Conservation (phyloP, 1,140 invertebrate genomes). For the Aporrectodea caliginosa region DNA sequence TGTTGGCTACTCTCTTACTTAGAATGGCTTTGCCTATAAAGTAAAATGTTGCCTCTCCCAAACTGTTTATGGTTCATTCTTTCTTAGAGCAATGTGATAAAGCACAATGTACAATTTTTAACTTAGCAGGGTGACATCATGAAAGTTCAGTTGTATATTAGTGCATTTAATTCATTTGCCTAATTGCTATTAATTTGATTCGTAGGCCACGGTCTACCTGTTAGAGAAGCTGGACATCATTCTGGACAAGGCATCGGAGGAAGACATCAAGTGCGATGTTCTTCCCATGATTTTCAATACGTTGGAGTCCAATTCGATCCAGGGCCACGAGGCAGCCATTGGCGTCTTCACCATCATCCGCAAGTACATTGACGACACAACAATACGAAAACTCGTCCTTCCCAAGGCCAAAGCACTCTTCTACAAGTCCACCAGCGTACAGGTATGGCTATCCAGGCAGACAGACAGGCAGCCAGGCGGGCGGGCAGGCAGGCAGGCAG, state of each 20-base stretch:
- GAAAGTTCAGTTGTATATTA: too few species aligned
- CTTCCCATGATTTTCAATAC: constrained; percentile 82
- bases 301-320: constrained; percentile 84
- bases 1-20: too few species aligned
- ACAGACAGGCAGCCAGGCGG: background rate
- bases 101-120: too few species aligned
- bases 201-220: constrained; percentile 77
- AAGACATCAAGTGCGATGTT: constrained; percentile 74
- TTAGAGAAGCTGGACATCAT: constrained; percentile 88
- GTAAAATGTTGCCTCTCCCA: too few species aligned
- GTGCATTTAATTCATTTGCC: background rate
- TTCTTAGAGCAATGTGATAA: too few species aligned
- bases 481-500: too few species aligned
- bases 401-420: constrained; percentile 83
- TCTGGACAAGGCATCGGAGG: constrained; percentile 76
- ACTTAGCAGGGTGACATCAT: too few species aligned
- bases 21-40: too few species aligned
- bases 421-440: constrained; percentile 70
- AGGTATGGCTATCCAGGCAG: constrained; percentile 43
- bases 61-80: too few species aligned
- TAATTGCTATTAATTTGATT: background rate
- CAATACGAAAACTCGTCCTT: constrained; percentile 75
- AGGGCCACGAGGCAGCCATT: constrained; percentile 77
- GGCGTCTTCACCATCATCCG: constrained; percentile 80
- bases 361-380: constrained; percentile 76